Evolutionary conservation across 2,113 vertebrate genomes (phyloP).

Genomic region (Ictalurus furcatus): DNA sequence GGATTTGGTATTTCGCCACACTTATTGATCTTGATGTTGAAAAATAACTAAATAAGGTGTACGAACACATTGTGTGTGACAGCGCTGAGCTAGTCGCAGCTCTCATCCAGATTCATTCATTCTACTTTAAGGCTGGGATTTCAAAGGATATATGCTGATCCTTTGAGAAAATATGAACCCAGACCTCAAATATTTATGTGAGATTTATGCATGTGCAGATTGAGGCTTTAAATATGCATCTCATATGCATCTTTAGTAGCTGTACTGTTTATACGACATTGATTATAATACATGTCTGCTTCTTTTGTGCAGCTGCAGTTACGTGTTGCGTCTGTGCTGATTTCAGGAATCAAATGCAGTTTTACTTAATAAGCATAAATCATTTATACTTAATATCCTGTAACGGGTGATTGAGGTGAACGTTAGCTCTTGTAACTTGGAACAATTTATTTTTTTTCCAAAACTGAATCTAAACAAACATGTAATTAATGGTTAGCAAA

Average conservation of each 20-base stretch:
- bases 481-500: no score
- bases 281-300: not conserved
- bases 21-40: slow-evolving; percentile 2
- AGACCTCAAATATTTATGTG: slow-evolving; percentile 1
- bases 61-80: not conserved
- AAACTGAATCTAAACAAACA: not conserved
- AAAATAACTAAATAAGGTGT: not conserved
- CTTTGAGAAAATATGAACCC: not conserved
- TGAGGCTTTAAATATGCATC: not conserved
- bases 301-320: not conserved
- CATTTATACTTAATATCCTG: not conserved
- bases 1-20: not conserved
- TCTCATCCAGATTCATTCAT: not conserved
- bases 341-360: not conserved
- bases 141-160: not conserved
- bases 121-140: not conserved
- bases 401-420: not conserved
- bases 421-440: not conserved
- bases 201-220: slow-evolving; percentile 4
- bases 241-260: not conserved
- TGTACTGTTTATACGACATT: not conserved
- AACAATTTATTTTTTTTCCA: not conserved
- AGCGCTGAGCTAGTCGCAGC: not conserved
- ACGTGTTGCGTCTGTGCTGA: not conserved
- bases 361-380: not conserved